Percentiles rank a stretch among this genome's conserved stretches.
Conservation (phyloP, 2,797 vertebrate species). For the Alosa sapidissima region DNA sequence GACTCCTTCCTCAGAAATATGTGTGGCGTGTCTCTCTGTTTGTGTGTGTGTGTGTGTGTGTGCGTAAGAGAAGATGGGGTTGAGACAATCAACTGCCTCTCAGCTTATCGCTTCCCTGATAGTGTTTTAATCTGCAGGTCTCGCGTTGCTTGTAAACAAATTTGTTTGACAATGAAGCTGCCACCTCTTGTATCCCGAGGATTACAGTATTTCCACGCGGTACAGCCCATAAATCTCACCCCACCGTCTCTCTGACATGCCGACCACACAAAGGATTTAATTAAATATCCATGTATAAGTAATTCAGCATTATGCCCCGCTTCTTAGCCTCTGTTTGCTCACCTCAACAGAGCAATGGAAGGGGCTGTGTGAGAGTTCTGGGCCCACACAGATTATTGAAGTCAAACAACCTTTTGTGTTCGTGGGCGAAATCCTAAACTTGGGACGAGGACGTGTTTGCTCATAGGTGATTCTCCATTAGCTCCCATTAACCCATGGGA, state of each 20-base stretch:
- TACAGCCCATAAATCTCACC: conserved; percentile 59
- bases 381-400: conserved; percentile 32
- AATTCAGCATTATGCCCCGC: conserved; percentile 64
- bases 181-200: conserved; percentile 75
- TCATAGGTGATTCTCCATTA: conserved; percentile 50
- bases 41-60: not conserved
- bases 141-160: conserved; percentile 77
- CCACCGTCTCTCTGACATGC: conserved; percentile 62
- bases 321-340: conserved; percentile 50
- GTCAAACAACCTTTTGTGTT: conserved; percentile 46
- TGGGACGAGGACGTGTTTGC: conserved; percentile 42
- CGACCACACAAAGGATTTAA: conserved; percentile 73
- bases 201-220: conserved; percentile 70
- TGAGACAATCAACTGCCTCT: conserved; percentile 66
- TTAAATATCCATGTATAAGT: conserved; percentile 74
- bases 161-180: conserved; percentile 78
- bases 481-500: conserved; percentile 59
- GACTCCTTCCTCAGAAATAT: conserved; percentile 43
- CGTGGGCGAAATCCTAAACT: conserved; percentile 34
- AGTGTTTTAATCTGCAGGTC: conserved; percentile 80
- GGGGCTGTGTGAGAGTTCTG: conserved; percentile 41
- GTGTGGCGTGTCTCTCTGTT: conserved; percentile 8
- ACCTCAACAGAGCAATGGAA: conserved; percentile 23
- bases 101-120: conserved; percentile 72
- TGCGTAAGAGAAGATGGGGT: conserved; percentile 43